A percentile compares a stretch with the other conserved stretches of the same genome.
Conservation (phyloP, 2,797 vertebrate species). For the Brachyrhaphis roseni region DNA sequence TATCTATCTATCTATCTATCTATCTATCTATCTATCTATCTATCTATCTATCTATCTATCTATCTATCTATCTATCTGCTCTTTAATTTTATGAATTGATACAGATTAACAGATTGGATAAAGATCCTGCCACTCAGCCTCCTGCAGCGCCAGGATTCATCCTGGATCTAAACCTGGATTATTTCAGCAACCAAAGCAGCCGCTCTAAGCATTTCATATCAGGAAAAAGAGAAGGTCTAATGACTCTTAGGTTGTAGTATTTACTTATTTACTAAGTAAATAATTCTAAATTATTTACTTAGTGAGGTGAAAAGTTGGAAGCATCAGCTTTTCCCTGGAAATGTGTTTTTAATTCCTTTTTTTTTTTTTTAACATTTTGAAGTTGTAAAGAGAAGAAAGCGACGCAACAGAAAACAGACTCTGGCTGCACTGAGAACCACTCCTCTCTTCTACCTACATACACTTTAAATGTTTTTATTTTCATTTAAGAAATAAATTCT, state of each 20-base stretch:
- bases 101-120: slow-evolving; percentile 79
- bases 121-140: slow-evolving; percentile 75
- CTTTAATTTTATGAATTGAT: slow-evolving; percentile 75
- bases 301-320: slow-evolving; percentile 3
- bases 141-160: slow-evolving; percentile 44
- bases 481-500: no score
- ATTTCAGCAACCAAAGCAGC: slow-evolving; percentile 63
- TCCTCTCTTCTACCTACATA: slow-evolving; percentile 40
- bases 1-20: slow-evolving; percentile 2
- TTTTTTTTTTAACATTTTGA: slow-evolving; percentile 9
- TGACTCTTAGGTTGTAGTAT: slow-evolving; percentile 40
- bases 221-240: slow-evolving; percentile 28
- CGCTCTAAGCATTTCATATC: slow-evolving; percentile 39
- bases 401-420: background rate
- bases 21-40: background rate
- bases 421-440: slow-evolving; percentile 72
- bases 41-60: slow-evolving; percentile 11
- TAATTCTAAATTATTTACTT: slow-evolving; percentile 27
- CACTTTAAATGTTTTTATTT: slow-evolving; percentile 21
- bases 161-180: slow-evolving; percentile 74
- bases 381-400: slow-evolving; percentile 38
- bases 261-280: no score
- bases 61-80: slow-evolving; percentile 49
- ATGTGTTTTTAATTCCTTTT: slow-evolving; percentile 2
- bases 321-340: slow-evolving; percentile 6